A percentile compares a stretch with the other conserved stretches of the same genome.
Evolutionary conservation across 2,797 vertebrate species (phyloP).

Genomic region (Pampus argenteus): DNA sequence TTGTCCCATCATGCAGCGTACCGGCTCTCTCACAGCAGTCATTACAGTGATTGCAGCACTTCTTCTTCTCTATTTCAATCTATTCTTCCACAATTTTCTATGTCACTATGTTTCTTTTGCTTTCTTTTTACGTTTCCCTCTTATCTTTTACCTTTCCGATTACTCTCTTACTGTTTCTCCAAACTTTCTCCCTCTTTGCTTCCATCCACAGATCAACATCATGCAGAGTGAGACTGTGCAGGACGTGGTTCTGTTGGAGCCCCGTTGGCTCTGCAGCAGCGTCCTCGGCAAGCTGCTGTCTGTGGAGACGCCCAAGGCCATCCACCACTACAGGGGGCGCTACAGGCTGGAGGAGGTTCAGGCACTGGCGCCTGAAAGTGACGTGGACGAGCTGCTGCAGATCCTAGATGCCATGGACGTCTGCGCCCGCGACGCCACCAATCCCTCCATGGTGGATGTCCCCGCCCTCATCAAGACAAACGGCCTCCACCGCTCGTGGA

Average conservation of each 20-base stretch:
- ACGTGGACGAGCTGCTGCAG: slow-evolving; percentile 96
- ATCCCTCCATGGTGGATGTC: slow-evolving; percentile 95
- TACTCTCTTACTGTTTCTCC: not conserved
- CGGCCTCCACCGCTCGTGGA: slow-evolving; percentile 95
- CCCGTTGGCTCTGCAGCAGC: slow-evolving; percentile 94
- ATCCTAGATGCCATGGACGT: slow-evolving; percentile 98
- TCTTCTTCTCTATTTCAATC: not conserved
- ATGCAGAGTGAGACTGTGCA: slow-evolving; percentile 99
- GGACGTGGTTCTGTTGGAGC: slow-evolving; percentile 96
- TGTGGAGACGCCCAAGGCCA: slow-evolving; percentile 94
- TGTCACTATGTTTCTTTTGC: not conserved
- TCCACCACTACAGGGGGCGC: slow-evolving; percentile 97
- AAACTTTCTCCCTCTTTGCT: not conserved
- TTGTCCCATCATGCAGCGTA: not conserved
- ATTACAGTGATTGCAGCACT: too few relatives aligned
- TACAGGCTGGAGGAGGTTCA: slow-evolving; percentile 96
- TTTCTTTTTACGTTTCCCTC: not conserved
- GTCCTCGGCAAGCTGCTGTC: slow-evolving; percentile 94
- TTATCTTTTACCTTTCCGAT: not conserved
- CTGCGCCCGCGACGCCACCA: slow-evolving; percentile 93
- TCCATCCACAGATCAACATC: slow-evolving; percentile 92
- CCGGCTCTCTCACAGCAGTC: too few relatives aligned
- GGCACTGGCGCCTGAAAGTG: slow-evolving; percentile 92
- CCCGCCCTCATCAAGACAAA: slow-evolving; percentile 97
- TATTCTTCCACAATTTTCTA: too few relatives aligned